phyloP scores from a whole-genome alignment of 1,140 invertebrate genomes.

The Saccostrea glomerata region DNA sequence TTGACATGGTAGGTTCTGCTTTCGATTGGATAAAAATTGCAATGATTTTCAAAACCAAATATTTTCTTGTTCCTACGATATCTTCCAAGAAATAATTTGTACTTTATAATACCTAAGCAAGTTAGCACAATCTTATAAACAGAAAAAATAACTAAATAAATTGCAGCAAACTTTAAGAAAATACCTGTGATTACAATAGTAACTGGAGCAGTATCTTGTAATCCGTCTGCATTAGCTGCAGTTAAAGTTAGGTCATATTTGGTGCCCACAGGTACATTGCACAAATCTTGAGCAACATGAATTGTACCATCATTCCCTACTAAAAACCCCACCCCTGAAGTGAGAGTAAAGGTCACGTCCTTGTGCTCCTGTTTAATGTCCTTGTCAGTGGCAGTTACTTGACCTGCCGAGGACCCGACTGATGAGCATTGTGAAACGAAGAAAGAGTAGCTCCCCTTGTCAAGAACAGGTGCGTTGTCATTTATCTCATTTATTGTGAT shows the following conservation, averaged over 20 bases:
- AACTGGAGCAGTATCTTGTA: constrained; percentile 28
- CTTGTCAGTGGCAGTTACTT: constrained; percentile 30
- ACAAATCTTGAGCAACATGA: constrained; percentile 8
- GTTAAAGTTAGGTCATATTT: constrained; percentile 16
- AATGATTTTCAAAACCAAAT: too few relatives aligned
- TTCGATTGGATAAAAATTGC: too few relatives aligned
- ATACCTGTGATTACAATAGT: constrained; percentile 42
- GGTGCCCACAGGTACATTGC: constrained; percentile 27
- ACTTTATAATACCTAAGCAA: too few relatives aligned
- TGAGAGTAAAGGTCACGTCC: constrained; percentile 7
- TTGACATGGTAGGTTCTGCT: too few relatives aligned
- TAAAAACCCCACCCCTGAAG: neutral
- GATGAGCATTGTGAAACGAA: constrained; percentile 1
- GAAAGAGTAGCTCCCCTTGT: constrained; percentile 2
- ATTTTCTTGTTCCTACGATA: too few relatives aligned
- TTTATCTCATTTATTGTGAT: constrained; percentile 39
- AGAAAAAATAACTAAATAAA: too few relatives aligned
- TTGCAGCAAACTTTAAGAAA: too few relatives aligned
- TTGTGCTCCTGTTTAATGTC: constrained; percentile 4
- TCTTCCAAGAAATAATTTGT: too few relatives aligned
- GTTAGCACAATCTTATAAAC: too few relatives aligned
- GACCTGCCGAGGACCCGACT: neutral
- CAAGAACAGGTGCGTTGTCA: constrained; percentile 36
- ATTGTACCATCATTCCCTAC: neutral
- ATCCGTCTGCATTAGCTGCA: constrained; percentile 6